Base-by-base conservation (phyloP, 1,140 invertebrate species). In the Drosophila athabasca region DNA sequence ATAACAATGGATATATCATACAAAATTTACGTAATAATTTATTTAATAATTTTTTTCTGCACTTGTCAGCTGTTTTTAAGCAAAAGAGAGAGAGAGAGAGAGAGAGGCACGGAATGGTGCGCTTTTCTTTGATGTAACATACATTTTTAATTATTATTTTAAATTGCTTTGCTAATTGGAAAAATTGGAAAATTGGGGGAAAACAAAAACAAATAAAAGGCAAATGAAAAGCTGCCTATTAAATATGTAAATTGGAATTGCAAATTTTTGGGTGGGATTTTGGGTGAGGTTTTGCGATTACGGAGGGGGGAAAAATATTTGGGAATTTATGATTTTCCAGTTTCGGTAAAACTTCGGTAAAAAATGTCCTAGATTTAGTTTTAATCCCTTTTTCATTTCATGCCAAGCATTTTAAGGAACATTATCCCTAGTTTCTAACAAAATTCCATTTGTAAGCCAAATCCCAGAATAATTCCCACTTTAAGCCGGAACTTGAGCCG, bases 91-190 rank as follows among this genome's bases (percentile, higher is more conserved):
- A 15, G 26, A 11, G 11, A 8, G 26, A 2, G 13, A 15, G 2
- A 6, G 50, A 35, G 51, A 11, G 6, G 51, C 58, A 24, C 45
- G 13, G 8, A 6, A 31, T 2, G 29, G 29, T 0, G 6, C 19
- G 15, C 39, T 19, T 50, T 41, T 13, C 43, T 39, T 61, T 41
- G n/a, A 57, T 76, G 52, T 59, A 50, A 68, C 62, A 83, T 79
- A 62, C 31, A 83, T 76, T 68, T 83, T 83, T 84, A 84, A 84
- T 84, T 76, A 76, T 76, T 62, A 72, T 76, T 72, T 76, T 84
- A 76, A 84, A 84, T 83, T 84, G 67, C 79, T 61, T 70, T 43
- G 61, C 70, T 82, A 82, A 82, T 82, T 79, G 79, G 78, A 74
- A 62, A 73, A 69, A 59, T 61, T 52, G 9, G 78, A 74, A 62